phyloP scores from a whole-genome alignment of 2,113 vertebrate species.

The Microcebus tavaratra region DNA sequence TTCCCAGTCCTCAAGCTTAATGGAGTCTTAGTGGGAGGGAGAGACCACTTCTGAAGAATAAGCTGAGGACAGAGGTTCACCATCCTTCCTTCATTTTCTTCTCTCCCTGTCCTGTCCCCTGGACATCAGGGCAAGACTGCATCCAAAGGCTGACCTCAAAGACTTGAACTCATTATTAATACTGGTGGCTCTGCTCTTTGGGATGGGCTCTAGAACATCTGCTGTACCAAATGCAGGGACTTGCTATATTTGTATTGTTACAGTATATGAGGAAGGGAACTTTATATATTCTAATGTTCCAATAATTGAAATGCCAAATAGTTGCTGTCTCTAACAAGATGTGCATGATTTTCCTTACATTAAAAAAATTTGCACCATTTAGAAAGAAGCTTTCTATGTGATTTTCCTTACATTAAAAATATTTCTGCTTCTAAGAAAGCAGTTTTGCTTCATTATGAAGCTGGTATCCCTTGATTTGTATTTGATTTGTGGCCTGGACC shows the following conservation, averaged over 20 bases:
- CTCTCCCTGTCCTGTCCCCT: background rate
- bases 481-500: background rate
- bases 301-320: constrained; percentile 34
- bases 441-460: background rate
- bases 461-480: background rate
- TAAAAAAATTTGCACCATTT: background rate
- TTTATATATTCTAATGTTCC: background rate
- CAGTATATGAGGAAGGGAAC: background rate
- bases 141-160: background rate
- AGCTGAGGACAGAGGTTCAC: background rate
- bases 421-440: background rate
- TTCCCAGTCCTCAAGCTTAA: background rate
- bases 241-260: background rate
- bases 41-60: background rate
- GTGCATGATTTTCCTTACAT: background rate
- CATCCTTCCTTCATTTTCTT: background rate
- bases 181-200: background rate
- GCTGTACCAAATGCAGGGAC: background rate
- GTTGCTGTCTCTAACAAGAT: background rate
- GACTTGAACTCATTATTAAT: background rate
- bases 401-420: constrained; percentile 17
- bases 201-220: background rate
- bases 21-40: background rate
- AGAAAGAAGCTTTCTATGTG: background rate
- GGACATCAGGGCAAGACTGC: background rate